Conservation (phyloP, 2,888 invertebrate genomes). For the Drepanosiphum platanoidis region DNA sequence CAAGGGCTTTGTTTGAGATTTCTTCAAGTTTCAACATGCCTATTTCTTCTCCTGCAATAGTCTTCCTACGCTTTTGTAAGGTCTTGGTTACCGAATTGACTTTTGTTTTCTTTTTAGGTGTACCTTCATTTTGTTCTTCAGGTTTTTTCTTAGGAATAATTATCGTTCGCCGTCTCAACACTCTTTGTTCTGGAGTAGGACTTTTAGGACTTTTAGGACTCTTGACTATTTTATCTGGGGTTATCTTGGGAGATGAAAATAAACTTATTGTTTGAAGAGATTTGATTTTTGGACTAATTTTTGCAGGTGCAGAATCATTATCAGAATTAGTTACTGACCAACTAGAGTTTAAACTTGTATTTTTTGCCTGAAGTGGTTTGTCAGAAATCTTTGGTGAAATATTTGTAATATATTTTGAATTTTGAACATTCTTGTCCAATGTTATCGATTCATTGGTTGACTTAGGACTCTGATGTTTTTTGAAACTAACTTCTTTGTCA, state of each 20-base stretch:
- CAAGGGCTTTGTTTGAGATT: conserved; percentile 56
- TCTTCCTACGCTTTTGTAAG: conserved; percentile 33
- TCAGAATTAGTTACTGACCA: background rate
- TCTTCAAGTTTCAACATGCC: conserved; percentile 45
- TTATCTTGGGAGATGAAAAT: background rate
- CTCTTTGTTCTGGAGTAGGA: conserved; percentile 53
- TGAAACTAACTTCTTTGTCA: background rate
- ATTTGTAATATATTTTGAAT: background rate
- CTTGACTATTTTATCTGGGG: conserved; percentile 29
- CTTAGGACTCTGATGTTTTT: background rate
- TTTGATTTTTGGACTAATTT: background rate
- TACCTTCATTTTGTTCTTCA: conserved; percentile 29
- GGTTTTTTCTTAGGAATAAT: conserved; percentile 48
- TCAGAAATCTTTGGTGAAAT: background rate
- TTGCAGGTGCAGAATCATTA: conserved; percentile 22
- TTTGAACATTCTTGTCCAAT: background rate
- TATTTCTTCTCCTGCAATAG: conserved; percentile 52
- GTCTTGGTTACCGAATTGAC: background rate
- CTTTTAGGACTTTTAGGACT: conserved; percentile 56
- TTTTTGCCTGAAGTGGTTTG: background rate
- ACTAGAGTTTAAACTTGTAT: background rate
- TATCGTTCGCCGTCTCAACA: conserved; percentile 51
- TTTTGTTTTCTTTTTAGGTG: conserved; percentile 39
- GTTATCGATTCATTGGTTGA: background rate
- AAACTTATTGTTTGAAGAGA: background rate